phyloP scores from a whole-genome alignment of 2,888 invertebrate genomes.

The Hydriomena furcata region DNA sequence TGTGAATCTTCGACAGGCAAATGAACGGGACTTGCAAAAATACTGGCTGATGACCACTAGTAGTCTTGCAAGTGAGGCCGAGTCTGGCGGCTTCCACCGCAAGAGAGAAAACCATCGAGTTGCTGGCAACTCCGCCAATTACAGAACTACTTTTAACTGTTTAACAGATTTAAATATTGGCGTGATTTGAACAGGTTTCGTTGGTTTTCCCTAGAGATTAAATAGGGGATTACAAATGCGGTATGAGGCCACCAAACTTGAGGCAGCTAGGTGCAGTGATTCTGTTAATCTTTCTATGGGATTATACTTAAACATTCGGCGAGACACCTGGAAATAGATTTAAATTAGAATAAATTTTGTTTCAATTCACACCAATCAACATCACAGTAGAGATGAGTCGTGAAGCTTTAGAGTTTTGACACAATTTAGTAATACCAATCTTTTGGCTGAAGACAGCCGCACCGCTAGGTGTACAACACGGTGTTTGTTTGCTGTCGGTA shows the following conservation, averaged over 20 bases:
- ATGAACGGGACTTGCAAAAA: slow-evolving; percentile 76
- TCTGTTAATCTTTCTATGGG: slow-evolving; percentile 69
- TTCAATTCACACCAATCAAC: slow-evolving; percentile 75
- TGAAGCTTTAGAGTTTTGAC: slow-evolving; percentile 59
- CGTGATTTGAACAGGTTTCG: slow-evolving; percentile 18
- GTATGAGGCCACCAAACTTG: slow-evolving; percentile 62
- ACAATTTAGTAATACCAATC: slow-evolving; percentile 77
- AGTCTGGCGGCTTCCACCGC: slow-evolving; percentile 61
- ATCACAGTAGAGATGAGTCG: slow-evolving; percentile 47
- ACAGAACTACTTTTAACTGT: background rate
- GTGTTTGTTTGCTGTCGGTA: slow-evolving; percentile 41
- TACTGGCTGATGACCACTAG: slow-evolving; percentile 63
- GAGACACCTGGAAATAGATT: slow-evolving; percentile 82
- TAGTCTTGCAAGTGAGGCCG: slow-evolving; percentile 74
- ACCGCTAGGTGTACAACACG: slow-evolving; percentile 8
- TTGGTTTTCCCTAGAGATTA: slow-evolving; percentile 41
- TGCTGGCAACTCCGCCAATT: background rate
- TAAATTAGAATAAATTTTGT: slow-evolving; percentile 82
- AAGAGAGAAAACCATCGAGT: slow-evolving; percentile 46
- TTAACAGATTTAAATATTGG: background rate
- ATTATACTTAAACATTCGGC: slow-evolving; percentile 79
- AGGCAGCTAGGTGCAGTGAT: slow-evolving; percentile 74
- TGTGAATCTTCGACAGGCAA: slow-evolving; percentile 76
- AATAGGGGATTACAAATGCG: slow-evolving; percentile 46
- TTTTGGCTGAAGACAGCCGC: slow-evolving; percentile 48